These are phyloP conservation scores for Choloepus hoffmanni DNA, from an alignment of 2,113 vertebrate species.

Conservation along the genomic window DNA sequence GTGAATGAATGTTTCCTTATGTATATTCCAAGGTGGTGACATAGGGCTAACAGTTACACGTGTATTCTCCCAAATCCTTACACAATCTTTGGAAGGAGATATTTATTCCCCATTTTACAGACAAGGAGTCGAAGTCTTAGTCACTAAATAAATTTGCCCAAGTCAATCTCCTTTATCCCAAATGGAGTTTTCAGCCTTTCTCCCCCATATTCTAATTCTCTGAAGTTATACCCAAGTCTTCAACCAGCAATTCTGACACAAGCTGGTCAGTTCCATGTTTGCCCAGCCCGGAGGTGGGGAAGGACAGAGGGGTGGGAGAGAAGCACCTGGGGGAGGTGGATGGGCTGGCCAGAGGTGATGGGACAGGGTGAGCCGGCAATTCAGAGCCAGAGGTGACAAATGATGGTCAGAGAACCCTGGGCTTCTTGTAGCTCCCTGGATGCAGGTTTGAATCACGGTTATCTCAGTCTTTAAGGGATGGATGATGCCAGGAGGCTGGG, in stretches of 20 bases:
- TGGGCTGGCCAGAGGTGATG: not conserved
- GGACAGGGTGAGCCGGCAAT: not conserved
- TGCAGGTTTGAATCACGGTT: not conserved
- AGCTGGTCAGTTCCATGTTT: not conserved
- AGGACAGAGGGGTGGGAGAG: not conserved
- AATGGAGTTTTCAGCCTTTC: not conserved
- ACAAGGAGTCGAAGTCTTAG: not conserved
- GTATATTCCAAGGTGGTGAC: not conserved
- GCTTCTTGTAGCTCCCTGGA: not conserved
- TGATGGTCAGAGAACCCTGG: not conserved
- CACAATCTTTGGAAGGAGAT: no score
- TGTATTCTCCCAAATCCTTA: not conserved
- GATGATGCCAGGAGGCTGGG: not conserved
- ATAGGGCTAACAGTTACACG: not conserved
- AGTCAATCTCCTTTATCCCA: not conserved
- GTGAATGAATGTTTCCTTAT: not conserved
- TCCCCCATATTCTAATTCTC: not conserved
- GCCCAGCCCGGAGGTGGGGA: not conserved
- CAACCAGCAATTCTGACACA: not conserved
- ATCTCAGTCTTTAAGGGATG: not conserved
- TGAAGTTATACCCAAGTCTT: not conserved
- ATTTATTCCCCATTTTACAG: not conserved
- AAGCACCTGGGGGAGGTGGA: not conserved
- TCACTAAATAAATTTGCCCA: not conserved
- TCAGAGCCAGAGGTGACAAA: not conserved